Evolutionary conservation across 2,113 vertebrate genomes (phyloP).

Genomic region (Catharus bicknelli): DNA sequence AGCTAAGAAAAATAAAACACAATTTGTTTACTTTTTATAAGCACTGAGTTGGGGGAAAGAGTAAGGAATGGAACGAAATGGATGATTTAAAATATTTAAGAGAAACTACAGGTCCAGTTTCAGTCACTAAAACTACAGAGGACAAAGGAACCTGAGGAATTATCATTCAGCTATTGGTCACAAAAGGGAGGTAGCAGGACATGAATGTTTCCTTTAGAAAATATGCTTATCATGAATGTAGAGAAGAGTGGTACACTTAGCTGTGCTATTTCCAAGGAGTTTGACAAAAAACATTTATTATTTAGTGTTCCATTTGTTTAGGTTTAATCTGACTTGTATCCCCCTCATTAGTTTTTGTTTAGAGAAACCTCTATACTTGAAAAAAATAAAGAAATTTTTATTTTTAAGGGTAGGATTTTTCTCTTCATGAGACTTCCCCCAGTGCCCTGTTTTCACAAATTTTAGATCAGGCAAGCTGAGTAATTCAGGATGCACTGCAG

Average conservation of each 20-base stretch:
- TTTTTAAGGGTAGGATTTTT: background rate
- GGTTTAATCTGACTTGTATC: background rate
- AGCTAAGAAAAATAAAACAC: background rate
- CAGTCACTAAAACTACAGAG: background rate
- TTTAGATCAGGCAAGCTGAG: background rate
- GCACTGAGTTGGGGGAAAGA: background rate
- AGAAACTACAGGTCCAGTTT: background rate
- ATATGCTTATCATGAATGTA: background rate
- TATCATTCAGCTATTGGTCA: conserved; percentile 14
- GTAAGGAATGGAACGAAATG: background rate
- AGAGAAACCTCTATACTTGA: background rate
- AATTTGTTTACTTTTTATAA: conserved; percentile 47
- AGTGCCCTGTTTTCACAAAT: background rate
- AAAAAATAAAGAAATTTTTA: background rate
- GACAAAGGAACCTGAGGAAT: conserved; percentile 1
- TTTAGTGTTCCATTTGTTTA: background rate
- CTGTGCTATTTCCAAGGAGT: background rate
- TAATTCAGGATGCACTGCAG: background rate
- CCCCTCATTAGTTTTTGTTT: background rate
- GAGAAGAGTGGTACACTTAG: conserved; percentile 4
- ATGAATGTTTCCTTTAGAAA: conserved; percentile 3
- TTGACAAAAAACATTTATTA: background rate
- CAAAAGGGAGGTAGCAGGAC: background rate
- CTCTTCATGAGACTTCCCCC: background rate
- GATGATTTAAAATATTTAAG: conserved; percentile 36